Evolutionary conservation across 2,888 invertebrate species (phyloP).

Genomic region (Lasioglossum marginatum): DNA sequence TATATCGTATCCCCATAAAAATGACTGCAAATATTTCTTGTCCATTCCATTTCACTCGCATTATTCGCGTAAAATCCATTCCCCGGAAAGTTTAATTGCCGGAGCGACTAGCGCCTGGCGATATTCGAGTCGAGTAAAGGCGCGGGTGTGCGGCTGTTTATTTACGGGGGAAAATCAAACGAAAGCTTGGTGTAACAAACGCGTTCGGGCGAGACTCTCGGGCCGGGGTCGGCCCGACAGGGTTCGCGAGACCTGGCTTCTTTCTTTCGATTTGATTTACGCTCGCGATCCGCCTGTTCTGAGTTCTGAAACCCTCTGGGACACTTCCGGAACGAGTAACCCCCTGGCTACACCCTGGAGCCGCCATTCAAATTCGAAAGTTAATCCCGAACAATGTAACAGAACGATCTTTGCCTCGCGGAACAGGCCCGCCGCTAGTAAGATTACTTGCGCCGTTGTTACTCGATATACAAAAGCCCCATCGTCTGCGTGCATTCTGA

Average conservation of each 20-base stretch:
- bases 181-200: background rate
- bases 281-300: background rate
- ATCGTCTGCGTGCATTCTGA: background rate
- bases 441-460: background rate
- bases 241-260: background rate
- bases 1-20: background rate
- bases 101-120: background rate
- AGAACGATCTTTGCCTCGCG: background rate
- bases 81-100: background rate
- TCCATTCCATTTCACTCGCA: background rate
- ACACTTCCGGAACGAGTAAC: background rate
- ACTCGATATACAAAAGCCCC: background rate
- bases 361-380: slow-evolving; percentile 10
- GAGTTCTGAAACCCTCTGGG: background rate
- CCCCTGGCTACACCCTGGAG: background rate
- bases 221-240: background rate
- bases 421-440: background rate
- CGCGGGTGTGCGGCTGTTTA: background rate
- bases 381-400: background rate
- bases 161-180: background rate
- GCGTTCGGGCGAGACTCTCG: background rate
- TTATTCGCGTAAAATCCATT: background rate
- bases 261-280: slow-evolving; percentile 18
- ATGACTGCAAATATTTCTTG: no score
- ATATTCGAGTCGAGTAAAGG: background rate